Base-by-base conservation (phyloP, 2,797 vertebrate genomes). In the Varecia variegata region DNA sequence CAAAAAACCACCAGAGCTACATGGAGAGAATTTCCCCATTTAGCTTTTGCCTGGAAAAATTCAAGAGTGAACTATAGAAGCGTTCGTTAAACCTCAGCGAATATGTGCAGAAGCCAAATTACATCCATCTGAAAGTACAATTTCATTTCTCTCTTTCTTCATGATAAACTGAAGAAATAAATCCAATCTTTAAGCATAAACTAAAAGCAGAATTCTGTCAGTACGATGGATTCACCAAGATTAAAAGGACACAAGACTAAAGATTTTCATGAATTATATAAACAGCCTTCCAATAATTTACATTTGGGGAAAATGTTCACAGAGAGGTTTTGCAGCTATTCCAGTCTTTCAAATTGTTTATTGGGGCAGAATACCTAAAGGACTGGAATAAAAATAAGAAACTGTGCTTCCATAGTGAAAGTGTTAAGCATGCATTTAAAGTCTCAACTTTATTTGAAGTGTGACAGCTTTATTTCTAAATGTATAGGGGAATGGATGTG, bases 231-330 rank as follows among this genome's bases (percentile, higher is more conserved):
- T 94, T 96, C 97, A 89, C 74, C 27, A 92, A 92, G 54, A 85
- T 96, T 87, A 97, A 97, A 97, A 96, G 96, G 3, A 92, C 50
- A 90, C 17, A 47, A 92, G 91, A 67, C 93, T 84, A 62, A 74
- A 85, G 65, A 96, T 70, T 86, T 96, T 93, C 77, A 91, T 97
- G 86, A 97, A 90, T 96, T 93, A 96, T 95, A 95, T 93, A 97
- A 98, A 74, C 56, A 97, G 20, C 47, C 25, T 98, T 88, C 96
- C 83, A 94, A 93, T 97, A 97, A 95, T 90, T 95, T 97, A 96
- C 35, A 38, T 27, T 45, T 95, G 40, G 85, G 56, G 60, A 92
- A 74, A 93, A 95, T 70, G 80, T 95, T 95, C 89, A 93, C 30
- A 82, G 25, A 65, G 17, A 93, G 50, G 35, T 90, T 95, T 89